Percentiles rank a stretch among this genome's conserved stretches.
Evolutionary conservation across 2,797 vertebrate species (phyloP).

Genomic region (Acrossocheilus fasciatus): DNA sequence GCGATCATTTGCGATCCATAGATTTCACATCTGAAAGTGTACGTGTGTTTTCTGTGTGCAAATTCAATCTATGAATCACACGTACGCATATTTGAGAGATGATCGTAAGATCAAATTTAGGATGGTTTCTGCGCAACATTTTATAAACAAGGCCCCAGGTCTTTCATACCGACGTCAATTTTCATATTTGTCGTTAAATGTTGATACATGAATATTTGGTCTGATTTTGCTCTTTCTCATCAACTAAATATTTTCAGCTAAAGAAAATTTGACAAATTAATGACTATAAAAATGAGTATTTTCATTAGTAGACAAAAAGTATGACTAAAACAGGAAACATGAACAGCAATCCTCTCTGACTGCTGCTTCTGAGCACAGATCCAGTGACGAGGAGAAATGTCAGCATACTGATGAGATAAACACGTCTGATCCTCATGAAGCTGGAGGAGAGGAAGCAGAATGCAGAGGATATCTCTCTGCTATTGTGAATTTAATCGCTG

Average conservation of each 20-base stretch:
- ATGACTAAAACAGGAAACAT: neutral
- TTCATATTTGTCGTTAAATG: neutral
- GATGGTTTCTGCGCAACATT: too few relatives aligned
- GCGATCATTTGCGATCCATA: too few relatives aligned
- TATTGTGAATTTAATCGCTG: neutral
- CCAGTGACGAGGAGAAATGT: neutral
- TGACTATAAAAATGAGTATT: neutral
- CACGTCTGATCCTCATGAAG: neutral
- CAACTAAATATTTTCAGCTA: neutral
- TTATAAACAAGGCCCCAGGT: too few relatives aligned
- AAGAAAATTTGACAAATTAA: neutral
- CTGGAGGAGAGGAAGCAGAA: neutral
- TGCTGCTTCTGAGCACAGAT: constrained; percentile 6
- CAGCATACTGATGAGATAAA: constrained; percentile 32
- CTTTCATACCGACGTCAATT: too few relatives aligned
- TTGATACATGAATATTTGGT: neutral
- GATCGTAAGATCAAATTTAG: too few relatives aligned
- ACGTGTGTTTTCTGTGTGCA: too few relatives aligned
- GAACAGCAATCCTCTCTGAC: neutral
- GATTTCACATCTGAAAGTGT: too few relatives aligned
- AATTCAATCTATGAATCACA: too few relatives aligned
- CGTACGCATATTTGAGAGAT: too few relatives aligned
- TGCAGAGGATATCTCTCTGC: neutral
- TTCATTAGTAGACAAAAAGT: neutral
- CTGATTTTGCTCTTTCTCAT: neutral